Percentiles rank a stretch among this genome's conserved stretches.
Conservation (phyloP, 2,113 vertebrate species). For the Sitta europaea region DNA sequence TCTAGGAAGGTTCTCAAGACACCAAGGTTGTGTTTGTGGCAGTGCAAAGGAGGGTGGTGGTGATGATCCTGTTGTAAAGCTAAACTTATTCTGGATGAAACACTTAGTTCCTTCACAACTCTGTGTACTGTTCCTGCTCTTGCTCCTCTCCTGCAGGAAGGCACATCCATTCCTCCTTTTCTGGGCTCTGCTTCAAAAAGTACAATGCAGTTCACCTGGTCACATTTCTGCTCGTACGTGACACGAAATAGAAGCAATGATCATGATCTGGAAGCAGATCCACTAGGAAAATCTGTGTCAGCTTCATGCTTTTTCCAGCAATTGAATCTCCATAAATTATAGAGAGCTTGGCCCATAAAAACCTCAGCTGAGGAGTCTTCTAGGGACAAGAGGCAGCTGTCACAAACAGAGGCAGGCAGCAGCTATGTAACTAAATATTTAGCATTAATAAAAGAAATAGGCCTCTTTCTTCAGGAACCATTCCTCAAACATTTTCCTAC, state of each 20-base stretch:
- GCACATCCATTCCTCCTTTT: neutral
- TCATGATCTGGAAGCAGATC: neutral
- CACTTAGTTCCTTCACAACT: neutral
- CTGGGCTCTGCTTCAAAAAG: neutral
- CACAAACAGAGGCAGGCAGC: neutral
- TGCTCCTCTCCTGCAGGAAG: neutral
- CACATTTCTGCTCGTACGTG: neutral
- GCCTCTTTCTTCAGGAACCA: neutral
- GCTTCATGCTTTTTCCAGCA: constrained; percentile 5
- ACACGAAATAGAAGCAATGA: neutral
- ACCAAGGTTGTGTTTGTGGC: neutral
- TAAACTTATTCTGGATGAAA: neutral
- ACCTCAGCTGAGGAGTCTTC: neutral
- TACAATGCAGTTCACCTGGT: neutral
- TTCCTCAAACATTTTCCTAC: neutral
- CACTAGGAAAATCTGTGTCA: neutral
- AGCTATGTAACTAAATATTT: neutral
- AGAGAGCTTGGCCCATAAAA: neutral
- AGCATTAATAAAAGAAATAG: neutral
- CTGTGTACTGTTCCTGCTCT: neutral
- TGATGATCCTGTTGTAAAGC: neutral
- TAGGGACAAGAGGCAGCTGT: neutral
- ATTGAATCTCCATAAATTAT: neutral
- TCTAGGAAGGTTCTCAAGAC: neutral
- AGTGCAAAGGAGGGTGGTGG: neutral